Base-by-base conservation (phyloP, 2,888 invertebrate genomes). In the Yponomeuta sedellus region DNA sequence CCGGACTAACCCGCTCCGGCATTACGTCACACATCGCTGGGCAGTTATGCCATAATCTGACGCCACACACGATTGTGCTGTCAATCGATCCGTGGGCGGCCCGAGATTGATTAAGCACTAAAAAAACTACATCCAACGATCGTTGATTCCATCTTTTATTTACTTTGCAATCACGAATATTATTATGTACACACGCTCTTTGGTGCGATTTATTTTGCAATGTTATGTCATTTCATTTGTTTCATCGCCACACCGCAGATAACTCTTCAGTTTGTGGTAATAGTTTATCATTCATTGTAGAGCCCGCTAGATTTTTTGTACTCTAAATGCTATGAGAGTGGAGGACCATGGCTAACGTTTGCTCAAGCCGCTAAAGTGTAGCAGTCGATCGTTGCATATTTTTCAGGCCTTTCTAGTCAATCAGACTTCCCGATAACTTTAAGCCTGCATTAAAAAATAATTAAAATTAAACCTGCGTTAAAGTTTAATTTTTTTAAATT, bases 191-290 rank as follows among this genome's bases (percentile, higher is more conserved):
- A 52, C 44, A 52, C 44, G 44, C 44, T 16, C 16, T 2, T 52
- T 52, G 56, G 56, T 58, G 10, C 58, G n/a, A 19, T 20, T 22
- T 19, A 58, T 58, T 10, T 58, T 11, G 58, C 19, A 19, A n/a
- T 22, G n/a, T 20, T 58, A 22, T 58, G 44, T 52, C 16, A 16
- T 52, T 59, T 20, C 4, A 59, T 59, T 20, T 20, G 59, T 59
- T 59, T 59, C 59, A 59, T 59, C 59, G 59, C 59, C 57, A 20
- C n/a, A 57, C 20, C 20, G 57, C 57, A 57, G 57, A 2, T 56
- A 4, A n/a, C 16, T 56, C 56, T 56, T 19, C 56, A 19, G 56
- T 19, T 56, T 19, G 19, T 19, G 56, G 56, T 56, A 56, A 16
- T 56, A 4, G 56, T 57, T 20, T 34, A 0, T 34, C 34, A 34